A percentile compares a stretch with the other conserved stretches of the same genome.
phyloP scores from a whole-genome alignment of 2,797 vertebrate species.

The Sphenodon punctatus region DNA sequence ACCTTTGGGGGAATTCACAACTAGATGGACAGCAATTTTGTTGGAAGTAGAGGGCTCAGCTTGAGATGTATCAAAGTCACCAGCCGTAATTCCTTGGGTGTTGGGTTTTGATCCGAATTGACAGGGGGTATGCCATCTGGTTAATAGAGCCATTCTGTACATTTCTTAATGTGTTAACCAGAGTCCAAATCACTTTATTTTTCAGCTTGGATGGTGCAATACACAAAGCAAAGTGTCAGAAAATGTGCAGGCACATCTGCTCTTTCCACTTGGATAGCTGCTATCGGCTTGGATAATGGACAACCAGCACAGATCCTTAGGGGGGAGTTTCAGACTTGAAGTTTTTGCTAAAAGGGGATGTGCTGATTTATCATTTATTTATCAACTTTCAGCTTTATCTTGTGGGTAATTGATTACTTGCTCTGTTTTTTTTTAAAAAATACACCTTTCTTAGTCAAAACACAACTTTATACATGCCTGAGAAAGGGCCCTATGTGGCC shows the following conservation, averaged over 20 bases:
- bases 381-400: constrained; percentile 45
- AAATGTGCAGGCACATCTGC: constrained; percentile 42
- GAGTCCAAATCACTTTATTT: neutral
- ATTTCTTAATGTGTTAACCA: neutral
- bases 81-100: neutral
- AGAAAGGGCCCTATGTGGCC: no score
- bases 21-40: fast-evolving
- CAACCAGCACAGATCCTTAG: constrained; percentile 26
- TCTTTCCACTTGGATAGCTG: constrained; percentile 48
- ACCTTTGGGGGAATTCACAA: neutral
- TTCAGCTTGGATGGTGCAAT: neutral
- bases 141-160: neutral
- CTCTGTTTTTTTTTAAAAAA: constrained; percentile 2
- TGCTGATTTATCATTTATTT: constrained; percentile 60
- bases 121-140: neutral
- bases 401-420: constrained; percentile 36
- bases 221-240: constrained; percentile 28
- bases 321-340: neutral
- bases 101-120: fast-evolving
- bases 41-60: neutral
- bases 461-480: no score
- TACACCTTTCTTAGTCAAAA: neutral
- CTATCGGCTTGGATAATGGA: constrained; percentile 18
- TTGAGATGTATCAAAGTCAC: neutral
- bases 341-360: constrained; percentile 17